Conservation (phyloP, 2,888 invertebrate genomes). For the Geotrupes spiniger region DNA sequence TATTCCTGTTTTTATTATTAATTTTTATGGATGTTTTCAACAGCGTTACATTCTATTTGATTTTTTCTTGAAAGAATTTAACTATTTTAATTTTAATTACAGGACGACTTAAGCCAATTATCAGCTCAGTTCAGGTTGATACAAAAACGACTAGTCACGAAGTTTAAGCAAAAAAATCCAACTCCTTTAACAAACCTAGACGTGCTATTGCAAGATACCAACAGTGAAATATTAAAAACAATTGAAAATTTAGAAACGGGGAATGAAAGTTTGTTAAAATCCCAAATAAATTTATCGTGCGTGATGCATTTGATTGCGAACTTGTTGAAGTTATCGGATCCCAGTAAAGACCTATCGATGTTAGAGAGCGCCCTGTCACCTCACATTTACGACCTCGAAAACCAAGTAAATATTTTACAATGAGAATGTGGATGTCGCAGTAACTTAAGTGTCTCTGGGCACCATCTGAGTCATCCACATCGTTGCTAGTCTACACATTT, state of each 20-base stretch:
- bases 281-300: conserved; percentile 42
- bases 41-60: too few species aligned
- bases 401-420: conserved; percentile 35
- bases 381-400: conserved; percentile 40
- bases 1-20: too few species aligned
- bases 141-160: conserved; percentile 71
- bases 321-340: conserved; percentile 39
- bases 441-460: too few species aligned
- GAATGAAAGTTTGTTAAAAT: conserved; percentile 41
- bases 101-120: conserved; percentile 55
- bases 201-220: conserved; percentile 68
- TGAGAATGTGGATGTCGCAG: too few species aligned
- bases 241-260: conserved; percentile 53
- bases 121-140: conserved; percentile 74
- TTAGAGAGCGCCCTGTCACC: conserved; percentile 39
- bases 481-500: too few species aligned
- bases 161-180: conserved; percentile 77
- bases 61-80: neutral
- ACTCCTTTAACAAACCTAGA: conserved; percentile 70
- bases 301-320: conserved; percentile 37
- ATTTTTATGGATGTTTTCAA: too few species aligned
- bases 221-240: conserved; percentile 57
- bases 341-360: conserved; percentile 34
- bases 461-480: too few species aligned
- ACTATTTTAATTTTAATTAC: conserved; percentile 26